Conservation (phyloP, 2,888 invertebrate species). For the Scrobipalpa costella region DNA sequence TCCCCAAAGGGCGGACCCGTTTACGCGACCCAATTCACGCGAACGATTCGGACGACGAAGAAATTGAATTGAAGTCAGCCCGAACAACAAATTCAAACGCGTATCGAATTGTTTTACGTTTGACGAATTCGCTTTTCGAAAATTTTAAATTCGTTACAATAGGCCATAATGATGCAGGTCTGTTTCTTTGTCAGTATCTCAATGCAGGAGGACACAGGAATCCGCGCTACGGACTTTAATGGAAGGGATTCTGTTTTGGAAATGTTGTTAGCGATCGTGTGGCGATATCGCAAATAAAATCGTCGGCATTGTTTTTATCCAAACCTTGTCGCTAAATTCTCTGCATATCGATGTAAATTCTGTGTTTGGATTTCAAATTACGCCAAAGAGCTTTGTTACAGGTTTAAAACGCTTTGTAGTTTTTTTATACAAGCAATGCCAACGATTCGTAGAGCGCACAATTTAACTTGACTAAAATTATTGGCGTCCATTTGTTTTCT, state of each 20-base stretch:
- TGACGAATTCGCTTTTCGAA: conserved; percentile 78
- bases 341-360: conserved; percentile 52
- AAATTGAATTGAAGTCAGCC: conserved; percentile 77
- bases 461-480: no score
- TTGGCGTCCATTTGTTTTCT: no score
- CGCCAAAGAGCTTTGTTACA: conserved; percentile 15
- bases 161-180: conserved; percentile 77
- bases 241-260: conserved; percentile 57
- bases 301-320: conserved; percentile 58
- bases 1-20: conserved; percentile 80
- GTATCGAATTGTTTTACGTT: conserved; percentile 82
- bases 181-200: conserved; percentile 70
- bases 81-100: conserved; percentile 79
- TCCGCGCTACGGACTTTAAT: conserved; percentile 61
- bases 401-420: not conserved
- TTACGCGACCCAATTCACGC: conserved; percentile 81
- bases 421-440: no score
- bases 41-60: conserved; percentile 74
- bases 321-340: conserved; percentile 56
- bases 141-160: conserved; percentile 77
- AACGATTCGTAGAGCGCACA: no score
- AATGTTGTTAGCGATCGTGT: conserved; percentile 69
- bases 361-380: conserved; percentile 35
- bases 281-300: conserved; percentile 67
- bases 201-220: conserved; percentile 64